Percentiles rank a stretch among this genome's conserved stretches.
Conservation (phyloP, 2,888 invertebrate species). For the Lepidonotus clava region DNA sequence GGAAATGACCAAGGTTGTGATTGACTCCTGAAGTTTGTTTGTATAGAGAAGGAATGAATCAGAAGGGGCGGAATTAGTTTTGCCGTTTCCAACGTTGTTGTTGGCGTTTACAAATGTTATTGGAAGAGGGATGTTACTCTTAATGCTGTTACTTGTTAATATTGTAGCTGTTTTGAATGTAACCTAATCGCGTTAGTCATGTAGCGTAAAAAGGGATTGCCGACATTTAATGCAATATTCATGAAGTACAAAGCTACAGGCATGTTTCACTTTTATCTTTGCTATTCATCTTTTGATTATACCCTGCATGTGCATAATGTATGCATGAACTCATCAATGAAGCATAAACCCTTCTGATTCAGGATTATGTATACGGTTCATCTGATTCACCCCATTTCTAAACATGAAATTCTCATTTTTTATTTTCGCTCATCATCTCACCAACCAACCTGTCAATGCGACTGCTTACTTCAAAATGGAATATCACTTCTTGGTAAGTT, state of each 20-base stretch:
- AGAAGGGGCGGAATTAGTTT: no score
- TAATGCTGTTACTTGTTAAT: no score
- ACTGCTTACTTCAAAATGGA: conserved; percentile 16
- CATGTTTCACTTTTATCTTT: no score
- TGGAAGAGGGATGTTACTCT: no score
- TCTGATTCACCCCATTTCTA: conserved; percentile 13
- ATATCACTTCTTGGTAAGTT: conserved; percentile 32
- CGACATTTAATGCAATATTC: no score
- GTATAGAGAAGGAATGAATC: conserved; percentile 5
- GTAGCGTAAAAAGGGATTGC: no score
- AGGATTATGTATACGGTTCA: not conserved
- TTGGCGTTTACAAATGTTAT: no score
- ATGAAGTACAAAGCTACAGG: no score
- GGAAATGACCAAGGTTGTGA: not conserved
- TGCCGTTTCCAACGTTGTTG: no score
- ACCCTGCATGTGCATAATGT: not conserved
- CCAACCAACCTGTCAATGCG: conserved; percentile 18
- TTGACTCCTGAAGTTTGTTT: not conserved
- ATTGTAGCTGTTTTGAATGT: no score
- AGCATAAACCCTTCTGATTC: not conserved
- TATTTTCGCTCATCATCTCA: not conserved
- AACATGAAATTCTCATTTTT: not conserved
- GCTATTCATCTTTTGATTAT: no score
- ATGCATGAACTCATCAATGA: not conserved
- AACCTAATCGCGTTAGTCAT: no score